These are phyloP conservation scores for Heterodera schachtii DNA, from an alignment of 1,140 invertebrate species.

Conservation along the genomic window DNA sequence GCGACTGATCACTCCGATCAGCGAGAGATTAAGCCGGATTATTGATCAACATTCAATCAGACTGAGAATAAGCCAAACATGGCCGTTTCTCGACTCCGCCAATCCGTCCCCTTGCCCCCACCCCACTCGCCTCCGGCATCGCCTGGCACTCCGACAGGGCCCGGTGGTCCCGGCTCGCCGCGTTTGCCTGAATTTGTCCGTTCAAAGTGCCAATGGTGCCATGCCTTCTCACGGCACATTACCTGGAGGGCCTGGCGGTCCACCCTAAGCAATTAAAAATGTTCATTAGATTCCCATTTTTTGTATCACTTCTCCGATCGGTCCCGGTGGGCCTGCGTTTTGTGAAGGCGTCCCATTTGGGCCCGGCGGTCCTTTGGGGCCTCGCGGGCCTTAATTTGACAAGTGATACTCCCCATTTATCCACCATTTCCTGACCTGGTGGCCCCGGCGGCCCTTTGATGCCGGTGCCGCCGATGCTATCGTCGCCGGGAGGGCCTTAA, in stretches of 20 bases:
- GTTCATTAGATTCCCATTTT: background rate
- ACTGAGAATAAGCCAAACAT: no score
- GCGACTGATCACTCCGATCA: background rate
- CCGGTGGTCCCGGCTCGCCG: slow-evolving; percentile 48
- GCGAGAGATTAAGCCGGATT: background rate
- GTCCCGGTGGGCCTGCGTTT: slow-evolving; percentile 48
- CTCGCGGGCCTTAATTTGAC: slow-evolving; percentile 39
- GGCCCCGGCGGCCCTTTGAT: slow-evolving; percentile 57
- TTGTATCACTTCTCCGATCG: slow-evolving; percentile 39
- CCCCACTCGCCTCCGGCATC: slow-evolving; percentile 20
- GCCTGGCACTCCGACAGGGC: slow-evolving; percentile 46
- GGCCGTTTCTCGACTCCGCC: no score
- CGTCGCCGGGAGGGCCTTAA: slow-evolving; percentile 55
- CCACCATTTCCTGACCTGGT: slow-evolving; percentile 41
- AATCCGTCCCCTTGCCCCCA: no score
- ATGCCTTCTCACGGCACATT: background rate
- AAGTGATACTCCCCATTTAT: no score
- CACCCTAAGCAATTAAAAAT: background rate
- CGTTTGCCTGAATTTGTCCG: slow-evolving; percentile 28
- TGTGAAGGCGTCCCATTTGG: slow-evolving; percentile 54
- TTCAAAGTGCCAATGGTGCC: background rate
- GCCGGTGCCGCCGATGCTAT: slow-evolving; percentile 53
- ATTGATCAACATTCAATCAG: slow-evolving; percentile 3
- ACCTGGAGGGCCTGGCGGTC: slow-evolving; percentile 1
- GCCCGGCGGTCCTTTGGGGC: slow-evolving; percentile 57